phyloP scores from a whole-genome alignment of 2,113 vertebrate species.

The Caranx melampygus region DNA sequence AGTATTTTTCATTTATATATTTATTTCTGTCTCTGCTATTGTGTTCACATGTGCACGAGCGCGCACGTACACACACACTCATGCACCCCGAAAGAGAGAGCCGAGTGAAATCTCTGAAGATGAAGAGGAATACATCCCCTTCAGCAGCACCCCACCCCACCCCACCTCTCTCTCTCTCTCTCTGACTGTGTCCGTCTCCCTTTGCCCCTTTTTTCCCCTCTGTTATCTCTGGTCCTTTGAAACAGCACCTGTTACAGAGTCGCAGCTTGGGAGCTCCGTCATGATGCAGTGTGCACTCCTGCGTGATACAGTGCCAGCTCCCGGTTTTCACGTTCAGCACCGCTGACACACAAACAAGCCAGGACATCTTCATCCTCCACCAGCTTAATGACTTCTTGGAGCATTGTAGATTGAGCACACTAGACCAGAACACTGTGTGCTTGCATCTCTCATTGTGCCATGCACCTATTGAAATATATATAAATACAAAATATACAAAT shows the following conservation, averaged over 20 bases:
- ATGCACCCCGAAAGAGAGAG: constrained; percentile 1
- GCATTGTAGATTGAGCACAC: constrained; percentile 31
- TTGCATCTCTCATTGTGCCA: constrained; percentile 22
- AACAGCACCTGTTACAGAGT: constrained; percentile 81
- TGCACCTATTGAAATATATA: constrained; percentile 25
- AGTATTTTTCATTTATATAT: neutral
- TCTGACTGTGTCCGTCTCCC: constrained; percentile 44
- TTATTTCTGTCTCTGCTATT: neutral
- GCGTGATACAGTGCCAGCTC: constrained; percentile 56
- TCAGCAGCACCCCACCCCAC: constrained; percentile 28
- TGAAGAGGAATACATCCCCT: constrained; percentile 68
- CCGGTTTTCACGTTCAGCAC: constrained; percentile 46
- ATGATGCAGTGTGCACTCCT: constrained; percentile 61
- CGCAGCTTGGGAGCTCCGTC: constrained; percentile 60
- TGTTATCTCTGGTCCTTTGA: constrained; percentile 78
- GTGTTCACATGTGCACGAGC: neutral
- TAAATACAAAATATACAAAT: too few species aligned
- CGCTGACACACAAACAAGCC: constrained; percentile 64
- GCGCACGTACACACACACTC: neutral
- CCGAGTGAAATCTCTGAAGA: constrained; percentile 58
- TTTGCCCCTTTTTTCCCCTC: constrained; percentile 43
- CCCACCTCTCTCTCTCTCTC: constrained; percentile 4
- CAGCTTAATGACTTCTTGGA: constrained; percentile 66
- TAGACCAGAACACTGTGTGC: constrained; percentile 38
- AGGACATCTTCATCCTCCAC: constrained; percentile 64